Percentiles rank a stretch among this genome's conserved stretches.
Conservation (phyloP, 2,797 vertebrate species). For the Betta splendens region DNA sequence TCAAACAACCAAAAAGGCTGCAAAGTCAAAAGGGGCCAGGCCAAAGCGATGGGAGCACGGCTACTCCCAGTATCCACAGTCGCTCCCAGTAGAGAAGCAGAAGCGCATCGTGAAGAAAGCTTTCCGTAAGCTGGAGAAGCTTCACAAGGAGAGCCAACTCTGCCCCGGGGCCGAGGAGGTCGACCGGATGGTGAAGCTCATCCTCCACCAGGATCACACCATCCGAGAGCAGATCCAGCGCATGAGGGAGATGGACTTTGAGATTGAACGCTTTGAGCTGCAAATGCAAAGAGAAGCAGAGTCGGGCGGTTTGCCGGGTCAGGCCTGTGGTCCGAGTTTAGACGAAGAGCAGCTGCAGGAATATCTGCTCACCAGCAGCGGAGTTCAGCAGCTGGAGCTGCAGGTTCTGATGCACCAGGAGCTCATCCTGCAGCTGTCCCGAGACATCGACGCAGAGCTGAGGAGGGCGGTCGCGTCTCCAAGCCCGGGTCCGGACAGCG, state of each 20-base stretch:
- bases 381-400: slow-evolving; percentile 84
- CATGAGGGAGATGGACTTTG: slow-evolving; percentile 88
- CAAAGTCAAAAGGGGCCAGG: slow-evolving; percentile 64
- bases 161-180: slow-evolving; percentile 83
- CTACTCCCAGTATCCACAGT: slow-evolving; percentile 82
- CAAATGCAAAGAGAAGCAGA: slow-evolving; percentile 58
- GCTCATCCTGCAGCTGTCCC: slow-evolving; percentile 86
- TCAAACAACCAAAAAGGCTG: slow-evolving; percentile 79
- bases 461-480: slow-evolving; percentile 42
- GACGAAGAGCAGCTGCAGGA: slow-evolving; percentile 75
- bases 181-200: slow-evolving; percentile 88
- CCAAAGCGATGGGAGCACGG: slow-evolving; percentile 84
- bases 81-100: slow-evolving; percentile 88
- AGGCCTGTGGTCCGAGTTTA: slow-evolving; percentile 18
- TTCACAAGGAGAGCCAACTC: slow-evolving; percentile 83
- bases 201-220: slow-evolving; percentile 92
- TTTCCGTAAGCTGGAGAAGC: slow-evolving; percentile 93
- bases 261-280: slow-evolving; percentile 85
- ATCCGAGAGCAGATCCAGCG: slow-evolving; percentile 91
- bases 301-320: not conserved
- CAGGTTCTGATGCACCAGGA: slow-evolving; percentile 83
- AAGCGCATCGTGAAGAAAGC: slow-evolving; percentile 94
- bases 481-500: slow-evolving; percentile 15
- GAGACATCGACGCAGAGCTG: slow-evolving; percentile 89
- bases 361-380: slow-evolving; percentile 77